Base-by-base conservation (phyloP, 2,797 vertebrate genomes). In the Sebastes itinus region DNA sequence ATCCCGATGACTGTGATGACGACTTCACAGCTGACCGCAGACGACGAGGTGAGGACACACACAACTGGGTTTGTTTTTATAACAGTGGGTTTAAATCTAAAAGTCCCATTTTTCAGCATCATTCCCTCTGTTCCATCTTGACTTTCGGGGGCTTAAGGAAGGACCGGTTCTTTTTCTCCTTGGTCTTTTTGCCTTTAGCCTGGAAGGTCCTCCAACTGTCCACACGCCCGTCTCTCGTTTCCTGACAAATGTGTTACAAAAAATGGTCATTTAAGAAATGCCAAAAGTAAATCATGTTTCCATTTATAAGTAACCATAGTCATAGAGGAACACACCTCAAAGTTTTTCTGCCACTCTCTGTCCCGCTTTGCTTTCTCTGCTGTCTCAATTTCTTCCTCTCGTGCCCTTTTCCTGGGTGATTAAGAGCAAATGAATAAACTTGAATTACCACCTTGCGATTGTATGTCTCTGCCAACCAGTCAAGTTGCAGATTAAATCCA, bases 131-230 rank as follows among this genome's bases (percentile, higher is more conserved):
- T 35, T 35, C 33, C 33, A 35, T 35, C 33, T 35, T 35, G 33
- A 35, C 33, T 35, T 35, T 35, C 33, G 33, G 33, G 33, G 33
- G 33, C 33, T 35, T 35, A 13, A 35, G 33, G 33, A 35, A 35
- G 33, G 33, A 35, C 33, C 33, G 33, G 11, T 35, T 35, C 33
- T 35, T 35, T 35, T 35, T 35, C 33, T 35, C 33, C 33, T 35
- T 35, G 33, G 33, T 35, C 33, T 35, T 35, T 35, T 35, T 35
- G 58, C 97, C 97, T 92, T 99, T 98, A 55, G 97, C 96, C 91
- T 99, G 99, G 83, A 99, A 99, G 87, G 87, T 98, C 88, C 98
- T 97, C 98, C 99, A 99, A 89, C 99, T 99, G 92, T 99, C 98
- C 66, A 99, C 99, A 3, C 98, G 98, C 0, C 98, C 99, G 77